phyloP scores from a whole-genome alignment of 2,888 invertebrate genomes.

The Trimorus sp. region DNA sequence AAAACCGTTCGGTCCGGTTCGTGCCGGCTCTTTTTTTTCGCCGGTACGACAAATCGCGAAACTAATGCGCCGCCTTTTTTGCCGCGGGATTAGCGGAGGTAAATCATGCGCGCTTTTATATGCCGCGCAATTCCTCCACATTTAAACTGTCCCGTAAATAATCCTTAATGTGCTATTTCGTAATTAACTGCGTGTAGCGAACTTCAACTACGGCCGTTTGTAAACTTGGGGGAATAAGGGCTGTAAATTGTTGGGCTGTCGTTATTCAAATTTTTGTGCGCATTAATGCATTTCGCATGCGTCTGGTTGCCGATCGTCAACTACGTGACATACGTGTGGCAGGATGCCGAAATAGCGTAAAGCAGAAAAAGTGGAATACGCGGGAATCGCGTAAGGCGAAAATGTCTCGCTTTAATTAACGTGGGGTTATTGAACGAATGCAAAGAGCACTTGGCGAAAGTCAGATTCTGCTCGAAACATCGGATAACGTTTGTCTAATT shows the following conservation, averaged over 20 bases:
- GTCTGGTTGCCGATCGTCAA: no score
- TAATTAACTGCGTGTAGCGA: constrained; percentile 30
- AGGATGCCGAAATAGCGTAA: no score
- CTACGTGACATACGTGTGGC: no score
- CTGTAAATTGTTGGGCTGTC: constrained; percentile 20
- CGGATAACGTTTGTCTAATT: no score
- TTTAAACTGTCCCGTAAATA: constrained; percentile 38
- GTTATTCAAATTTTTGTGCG: constrained; percentile 15
- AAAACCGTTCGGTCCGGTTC: background rate
- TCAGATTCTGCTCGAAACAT: no score
- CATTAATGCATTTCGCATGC: constrained; percentile 3
- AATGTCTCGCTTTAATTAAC: no score
- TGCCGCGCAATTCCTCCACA: constrained; percentile 21
- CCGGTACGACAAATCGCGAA: background rate
- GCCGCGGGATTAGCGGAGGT: constrained; percentile 7
- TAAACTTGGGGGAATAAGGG: constrained; percentile 25
- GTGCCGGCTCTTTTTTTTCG: background rate
- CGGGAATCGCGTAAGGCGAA: no score
- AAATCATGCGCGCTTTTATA: constrained; percentile 35
- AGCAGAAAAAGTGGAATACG: no score
- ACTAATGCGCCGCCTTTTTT: constrained; percentile 15
- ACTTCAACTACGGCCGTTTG: constrained; percentile 15
- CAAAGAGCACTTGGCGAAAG: no score
- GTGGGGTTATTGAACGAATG: no score
- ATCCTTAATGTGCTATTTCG: constrained; percentile 40